These are phyloP conservation scores for Hippoglossus hippoglossus DNA, from an alignment of 2,797 vertebrate species.

Conservation along the genomic window DNA sequence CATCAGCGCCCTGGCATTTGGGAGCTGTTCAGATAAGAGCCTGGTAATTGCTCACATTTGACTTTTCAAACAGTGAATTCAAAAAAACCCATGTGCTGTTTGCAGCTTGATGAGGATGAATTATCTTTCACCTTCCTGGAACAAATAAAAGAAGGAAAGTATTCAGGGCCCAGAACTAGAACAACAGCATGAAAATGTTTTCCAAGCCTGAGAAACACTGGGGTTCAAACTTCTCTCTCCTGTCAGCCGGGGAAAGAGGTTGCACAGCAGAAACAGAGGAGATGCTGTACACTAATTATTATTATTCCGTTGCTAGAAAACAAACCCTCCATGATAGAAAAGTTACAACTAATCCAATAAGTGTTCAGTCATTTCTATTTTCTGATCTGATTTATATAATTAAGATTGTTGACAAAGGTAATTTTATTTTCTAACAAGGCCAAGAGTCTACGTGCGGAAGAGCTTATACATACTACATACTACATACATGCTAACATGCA, in stretches of 20 bases:
- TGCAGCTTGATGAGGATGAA: conserved; percentile 35
- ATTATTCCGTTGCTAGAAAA: conserved; percentile 1
- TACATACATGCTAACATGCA: neutral
- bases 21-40: conserved; percentile 65
- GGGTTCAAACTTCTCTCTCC: conserved; percentile 4
- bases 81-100: conserved; percentile 12
- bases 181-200: conserved; percentile 33
- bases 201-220: conserved; percentile 43
- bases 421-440: neutral
- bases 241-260: neutral
- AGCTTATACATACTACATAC: neutral
- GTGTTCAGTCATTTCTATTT: neutral
- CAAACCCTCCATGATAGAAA: neutral
- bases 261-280: conserved; percentile 3
- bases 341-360: neutral
- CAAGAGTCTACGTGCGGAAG: too few relatives aligned
- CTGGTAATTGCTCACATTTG: conserved; percentile 73
- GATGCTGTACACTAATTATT: too few relatives aligned
- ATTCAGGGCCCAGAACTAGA: conserved; percentile 18
- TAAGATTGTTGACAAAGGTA: neutral
- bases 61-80: conserved; percentile 71
- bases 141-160: conserved; percentile 29
- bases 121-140: conserved; percentile 33
- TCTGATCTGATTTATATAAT: conserved; percentile 2
- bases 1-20: conserved; percentile 64